Conservation (phyloP, 1,140 invertebrate species). For the Ephestia elutella region DNA sequence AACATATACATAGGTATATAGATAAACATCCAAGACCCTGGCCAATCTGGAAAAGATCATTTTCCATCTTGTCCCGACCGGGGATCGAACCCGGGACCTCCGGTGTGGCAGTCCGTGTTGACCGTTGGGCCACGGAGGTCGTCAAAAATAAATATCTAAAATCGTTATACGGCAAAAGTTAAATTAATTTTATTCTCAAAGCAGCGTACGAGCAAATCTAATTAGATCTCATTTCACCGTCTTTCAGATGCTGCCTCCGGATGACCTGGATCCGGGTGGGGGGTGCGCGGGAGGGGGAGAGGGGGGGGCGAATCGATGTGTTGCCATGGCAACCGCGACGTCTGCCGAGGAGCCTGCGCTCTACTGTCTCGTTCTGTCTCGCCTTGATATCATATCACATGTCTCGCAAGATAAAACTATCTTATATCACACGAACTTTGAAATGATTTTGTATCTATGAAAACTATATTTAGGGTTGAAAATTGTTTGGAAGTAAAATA, state of each 20-base stretch:
- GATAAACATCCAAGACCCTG: no score
- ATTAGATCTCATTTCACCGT: slow-evolving; percentile 24
- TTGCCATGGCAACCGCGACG: slow-evolving; percentile 69
- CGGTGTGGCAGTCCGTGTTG: no score
- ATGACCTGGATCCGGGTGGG: slow-evolving; percentile 67
- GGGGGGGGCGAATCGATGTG: slow-evolving; percentile 66
- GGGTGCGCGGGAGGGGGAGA: slow-evolving; percentile 49
- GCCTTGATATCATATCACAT: slow-evolving; percentile 67
- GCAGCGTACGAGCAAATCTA: slow-evolving; percentile 12
- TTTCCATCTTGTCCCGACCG: no score
- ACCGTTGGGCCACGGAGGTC: no score
- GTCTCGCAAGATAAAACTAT: not conserved
- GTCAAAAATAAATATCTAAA: no score
- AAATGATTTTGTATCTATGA: slow-evolving; percentile 6
- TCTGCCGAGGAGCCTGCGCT: slow-evolving; percentile 72
- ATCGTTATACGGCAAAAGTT: no score
- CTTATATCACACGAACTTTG: slow-evolving; percentile 14
- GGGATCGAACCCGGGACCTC: no score
- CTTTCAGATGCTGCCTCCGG: slow-evolving; percentile 33
- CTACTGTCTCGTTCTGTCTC: slow-evolving; percentile 65
- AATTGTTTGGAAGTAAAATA: slow-evolving; percentile 6
- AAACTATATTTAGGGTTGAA: slow-evolving; percentile 11
- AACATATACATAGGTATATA: no score
- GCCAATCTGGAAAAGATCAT: no score
- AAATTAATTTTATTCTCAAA: not conserved